These are phyloP conservation scores for Aphelenchoides avenae DNA, from an alignment of 1,140 invertebrate genomes.

Conservation along the genomic window DNA sequence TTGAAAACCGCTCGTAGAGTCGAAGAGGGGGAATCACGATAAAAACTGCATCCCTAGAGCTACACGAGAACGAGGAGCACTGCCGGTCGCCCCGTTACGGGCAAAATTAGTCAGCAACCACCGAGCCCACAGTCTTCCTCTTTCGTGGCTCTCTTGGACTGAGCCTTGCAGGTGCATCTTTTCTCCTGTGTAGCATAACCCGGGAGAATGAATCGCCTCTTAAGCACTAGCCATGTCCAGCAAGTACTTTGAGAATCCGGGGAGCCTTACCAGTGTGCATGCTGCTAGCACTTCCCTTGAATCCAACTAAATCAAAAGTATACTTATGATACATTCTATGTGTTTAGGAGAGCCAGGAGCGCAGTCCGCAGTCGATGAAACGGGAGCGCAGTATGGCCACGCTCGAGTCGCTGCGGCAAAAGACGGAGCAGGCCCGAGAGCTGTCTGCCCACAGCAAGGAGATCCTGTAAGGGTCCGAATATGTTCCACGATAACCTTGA, in stretches of 20 bases:
- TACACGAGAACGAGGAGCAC: no score
- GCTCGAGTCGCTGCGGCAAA: slow-evolving; percentile 46
- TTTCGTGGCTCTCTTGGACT: no score
- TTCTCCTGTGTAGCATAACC: neutral
- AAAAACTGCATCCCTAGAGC: no score
- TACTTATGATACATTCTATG: neutral
- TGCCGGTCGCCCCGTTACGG: no score
- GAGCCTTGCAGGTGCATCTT: no score
- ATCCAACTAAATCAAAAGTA: neutral
- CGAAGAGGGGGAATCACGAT: no score
- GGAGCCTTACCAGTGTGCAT: neutral
- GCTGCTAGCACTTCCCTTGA: neutral
- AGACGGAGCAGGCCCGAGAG: slow-evolving; percentile 51
- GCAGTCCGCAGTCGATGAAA: slow-evolving; percentile 44
- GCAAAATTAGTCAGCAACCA: no score
- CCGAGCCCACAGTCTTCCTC: no score
- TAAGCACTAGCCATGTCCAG: neutral
- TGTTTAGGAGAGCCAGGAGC: slow-evolving; percentile 16
- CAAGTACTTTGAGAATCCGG: neutral
- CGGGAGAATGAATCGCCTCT: neutral
- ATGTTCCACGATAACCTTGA: no score
- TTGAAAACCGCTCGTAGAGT: no score
- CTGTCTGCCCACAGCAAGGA: no score
- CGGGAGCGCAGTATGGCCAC: slow-evolving; percentile 52
- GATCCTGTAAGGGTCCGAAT: no score